These are phyloP conservation scores for Scaptomyza graminum DNA, from an alignment of 1,140 invertebrate species.

Conservation along the genomic window DNA sequence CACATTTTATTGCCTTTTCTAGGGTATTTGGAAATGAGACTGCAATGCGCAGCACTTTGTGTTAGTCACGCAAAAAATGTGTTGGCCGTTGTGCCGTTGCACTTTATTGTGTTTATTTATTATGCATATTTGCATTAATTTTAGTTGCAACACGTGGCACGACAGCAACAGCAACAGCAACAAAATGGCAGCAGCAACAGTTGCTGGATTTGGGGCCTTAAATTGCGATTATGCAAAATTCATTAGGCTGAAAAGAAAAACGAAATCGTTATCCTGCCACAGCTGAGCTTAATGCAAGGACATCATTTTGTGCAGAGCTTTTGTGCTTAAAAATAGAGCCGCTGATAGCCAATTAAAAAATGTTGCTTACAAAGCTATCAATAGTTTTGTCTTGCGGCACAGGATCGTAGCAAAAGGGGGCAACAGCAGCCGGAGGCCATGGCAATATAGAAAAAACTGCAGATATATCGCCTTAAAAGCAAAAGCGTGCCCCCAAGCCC, in stretches of 20 bases:
- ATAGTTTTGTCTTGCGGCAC: constrained; percentile 42
- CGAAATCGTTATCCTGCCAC: constrained; percentile 19
- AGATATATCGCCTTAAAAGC: constrained; percentile 18
- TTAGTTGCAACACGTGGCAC: constrained; percentile 67
- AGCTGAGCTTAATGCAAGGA: constrained; percentile 50
- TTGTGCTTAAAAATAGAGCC: constrained; percentile 66
- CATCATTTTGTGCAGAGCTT: constrained; percentile 51
- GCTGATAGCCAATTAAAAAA: constrained; percentile 76
- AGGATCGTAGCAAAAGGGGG: not conserved
- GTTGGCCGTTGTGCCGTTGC: constrained; percentile 19
- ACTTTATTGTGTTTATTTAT: constrained; percentile 77
- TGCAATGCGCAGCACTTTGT: constrained; percentile 49
- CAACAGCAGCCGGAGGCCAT: not conserved
- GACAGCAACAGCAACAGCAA: not conserved
- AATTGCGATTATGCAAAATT: constrained; percentile 70
- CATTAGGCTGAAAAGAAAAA: constrained; percentile 31
- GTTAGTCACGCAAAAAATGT: constrained; percentile 64
- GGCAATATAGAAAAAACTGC: not conserved
- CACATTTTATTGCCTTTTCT: not conserved
- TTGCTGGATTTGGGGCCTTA: constrained; percentile 48
- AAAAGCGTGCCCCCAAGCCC: not conserved
- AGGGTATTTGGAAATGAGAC: constrained; percentile 41
- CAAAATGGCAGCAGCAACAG: constrained; percentile 14
- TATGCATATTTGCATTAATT: constrained; percentile 80
- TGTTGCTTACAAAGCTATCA: constrained; percentile 67